Conservation (phyloP, 2,113 vertebrate species). For the Chamaetylas fuelleborni region DNA sequence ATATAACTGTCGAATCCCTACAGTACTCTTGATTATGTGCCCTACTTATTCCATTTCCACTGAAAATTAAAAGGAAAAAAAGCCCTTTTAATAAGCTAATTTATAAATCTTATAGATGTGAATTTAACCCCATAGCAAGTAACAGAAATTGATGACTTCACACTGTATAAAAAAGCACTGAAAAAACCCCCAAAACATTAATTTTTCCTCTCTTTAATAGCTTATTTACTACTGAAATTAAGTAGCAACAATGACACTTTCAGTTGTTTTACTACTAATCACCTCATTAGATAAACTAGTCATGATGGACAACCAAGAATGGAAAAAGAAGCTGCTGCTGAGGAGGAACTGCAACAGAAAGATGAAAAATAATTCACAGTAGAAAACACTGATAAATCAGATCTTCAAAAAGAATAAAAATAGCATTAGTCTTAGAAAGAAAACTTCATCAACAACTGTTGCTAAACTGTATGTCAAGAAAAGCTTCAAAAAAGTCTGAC, state of each 20-base stretch:
- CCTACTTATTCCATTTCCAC: neutral
- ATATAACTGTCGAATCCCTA: neutral
- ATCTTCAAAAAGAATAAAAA: neutral
- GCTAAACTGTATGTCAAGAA: neutral
- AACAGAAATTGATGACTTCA: neutral
- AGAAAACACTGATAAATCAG: neutral
- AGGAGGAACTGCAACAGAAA: neutral
- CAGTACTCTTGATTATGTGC: neutral
- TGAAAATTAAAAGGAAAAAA: neutral
- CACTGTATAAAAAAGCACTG: neutral
- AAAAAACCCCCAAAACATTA: neutral
- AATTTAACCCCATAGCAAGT: neutral
- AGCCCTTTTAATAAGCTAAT: neutral
- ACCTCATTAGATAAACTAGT: neutral
- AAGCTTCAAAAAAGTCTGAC: neutral
- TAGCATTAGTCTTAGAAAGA: neutral
- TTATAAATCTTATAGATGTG: neutral
- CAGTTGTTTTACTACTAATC: neutral
- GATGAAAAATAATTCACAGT: neutral
- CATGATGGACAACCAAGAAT: neutral
- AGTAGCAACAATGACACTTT: neutral
- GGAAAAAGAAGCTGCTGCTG: neutral
- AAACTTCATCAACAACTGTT: neutral
- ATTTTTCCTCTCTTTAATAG: neutral
- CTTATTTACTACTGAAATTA: neutral